Base-by-base conservation (phyloP, 2,888 invertebrate genomes). In the Microchrysa polita region DNA sequence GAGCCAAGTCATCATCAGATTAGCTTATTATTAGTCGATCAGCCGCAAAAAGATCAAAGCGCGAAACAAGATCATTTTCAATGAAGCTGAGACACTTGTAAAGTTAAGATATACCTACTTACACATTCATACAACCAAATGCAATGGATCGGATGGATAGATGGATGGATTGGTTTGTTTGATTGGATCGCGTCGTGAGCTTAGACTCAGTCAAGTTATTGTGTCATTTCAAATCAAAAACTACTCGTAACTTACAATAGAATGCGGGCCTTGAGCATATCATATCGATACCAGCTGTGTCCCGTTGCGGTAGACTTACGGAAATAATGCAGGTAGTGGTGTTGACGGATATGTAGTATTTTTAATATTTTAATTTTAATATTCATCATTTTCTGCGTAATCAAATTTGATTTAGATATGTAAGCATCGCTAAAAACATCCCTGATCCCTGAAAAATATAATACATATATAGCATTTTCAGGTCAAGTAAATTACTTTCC, bases 11-110 rank as follows among this genome's bases (percentile, higher is more conserved):
- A 40, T 61, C 40, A 14, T 34, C 12, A 16, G 61, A 16, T 34
- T 10, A 16, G 40, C 61, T 61, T 61, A n/a, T 61, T 40, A 18
- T n/a, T 40, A 27, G 23, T n/a, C 14, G 5, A 7, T 22, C 5
- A 5, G 14, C 23, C 59, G 61, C 61, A 61, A 61, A 34, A 40
- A 61, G 40, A 61, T 61, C 61, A 61, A 61, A 61, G 61, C 10
- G 27, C 10, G 27, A 34, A 34, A 34, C 7, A 48, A 61, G 40
- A 23, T 23, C 23, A 27, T 59, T 59, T 59, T 23, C 59, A 59
- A 59, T 59, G 59, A 23, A 59, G n/a, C n/a, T n/a, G n/a, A 59
- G 23, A 59, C 23, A 22, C 57, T 57, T 18, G 59, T 5, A 23
- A 22, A 23, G 4, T 16, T 10, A 55, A 55, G 55, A 55, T 10